Evolutionary conservation across 1,140 invertebrate genomes (phyloP).

Genomic region (Drosophila pallidifrons): DNA sequence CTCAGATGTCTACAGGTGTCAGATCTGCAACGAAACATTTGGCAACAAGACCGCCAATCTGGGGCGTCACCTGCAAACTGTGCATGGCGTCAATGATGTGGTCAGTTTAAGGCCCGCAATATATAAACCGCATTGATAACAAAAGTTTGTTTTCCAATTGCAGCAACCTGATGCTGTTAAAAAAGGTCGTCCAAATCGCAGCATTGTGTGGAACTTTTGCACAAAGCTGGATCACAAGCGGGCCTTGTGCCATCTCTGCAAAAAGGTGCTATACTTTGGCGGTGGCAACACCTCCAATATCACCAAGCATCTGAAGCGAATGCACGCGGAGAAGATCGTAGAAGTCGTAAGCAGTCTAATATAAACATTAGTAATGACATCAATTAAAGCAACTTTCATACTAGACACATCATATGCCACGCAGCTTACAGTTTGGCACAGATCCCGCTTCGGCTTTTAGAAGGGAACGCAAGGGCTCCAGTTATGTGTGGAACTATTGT

Average conservation of each 20-base stretch:
- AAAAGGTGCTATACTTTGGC: conserved; percentile 64
- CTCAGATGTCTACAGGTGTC: conserved; percentile 43
- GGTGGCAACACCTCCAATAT: conserved; percentile 67
- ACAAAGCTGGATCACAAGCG: conserved; percentile 58
- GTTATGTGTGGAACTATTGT: conserved; percentile 70
- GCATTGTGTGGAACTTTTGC: conserved; percentile 70
- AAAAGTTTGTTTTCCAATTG: background rate
- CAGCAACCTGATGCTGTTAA: conserved; percentile 20
- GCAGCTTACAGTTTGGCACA: conserved; percentile 7
- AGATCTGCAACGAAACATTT: conserved; percentile 52
- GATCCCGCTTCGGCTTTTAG: conserved; percentile 5
- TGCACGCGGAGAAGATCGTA: conserved; percentile 52
- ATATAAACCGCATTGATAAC: background rate
- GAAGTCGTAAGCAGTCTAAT: conserved; percentile 16
- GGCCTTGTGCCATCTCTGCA: conserved; percentile 61
- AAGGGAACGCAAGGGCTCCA: conserved; percentile 56
- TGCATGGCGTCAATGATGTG: conserved; percentile 40
- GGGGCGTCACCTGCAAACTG: conserved; percentile 46
- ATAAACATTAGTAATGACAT: background rate
- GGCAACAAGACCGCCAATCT: conserved; percentile 57
- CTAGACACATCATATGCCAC: conserved; percentile 22
- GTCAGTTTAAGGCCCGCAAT: background rate
- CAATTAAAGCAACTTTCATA: background rate
- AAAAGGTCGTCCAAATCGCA: conserved; percentile 55
- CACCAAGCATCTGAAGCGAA: conserved; percentile 63